Percentiles rank a stretch among this genome's conserved stretches.
phyloP scores from a whole-genome alignment of 2,888 invertebrate genomes.

The Agrochola lychnidis region DNA sequence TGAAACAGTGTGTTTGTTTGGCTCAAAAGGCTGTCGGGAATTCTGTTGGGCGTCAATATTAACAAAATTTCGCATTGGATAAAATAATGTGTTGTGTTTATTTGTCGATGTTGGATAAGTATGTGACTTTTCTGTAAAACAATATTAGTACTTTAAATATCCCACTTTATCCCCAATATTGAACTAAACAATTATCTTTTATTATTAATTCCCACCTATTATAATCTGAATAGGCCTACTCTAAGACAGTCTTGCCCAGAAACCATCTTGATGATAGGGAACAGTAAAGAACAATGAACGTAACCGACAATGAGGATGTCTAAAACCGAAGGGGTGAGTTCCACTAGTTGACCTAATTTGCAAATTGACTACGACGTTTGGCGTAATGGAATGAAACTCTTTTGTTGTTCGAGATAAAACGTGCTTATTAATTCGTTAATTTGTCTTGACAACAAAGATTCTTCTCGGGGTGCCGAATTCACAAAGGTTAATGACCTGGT shows the following conservation, averaged over 20 bases:
- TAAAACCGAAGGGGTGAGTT: conserved; percentile 51
- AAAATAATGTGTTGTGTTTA: conserved; percentile 6
- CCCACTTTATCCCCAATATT: neutral
- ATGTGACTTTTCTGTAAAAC: neutral
- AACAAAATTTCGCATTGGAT: conserved; percentile 14
- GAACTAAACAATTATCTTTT: neutral
- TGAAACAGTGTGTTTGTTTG: conserved; percentile 49
- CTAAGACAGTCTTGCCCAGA: conserved; percentile 8
- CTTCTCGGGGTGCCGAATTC: conserved; percentile 12
- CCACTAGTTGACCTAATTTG: conserved; percentile 64
- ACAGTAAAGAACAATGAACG: conserved; percentile 44
- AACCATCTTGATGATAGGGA: conserved; percentile 39
- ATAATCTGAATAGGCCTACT: neutral
- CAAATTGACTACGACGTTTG: conserved; percentile 52
- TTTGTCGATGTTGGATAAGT: neutral
- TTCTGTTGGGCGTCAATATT: conserved; percentile 30
- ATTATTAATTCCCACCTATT: neutral
- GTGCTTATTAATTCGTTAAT: conserved; percentile 27
- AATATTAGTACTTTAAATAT: neutral
- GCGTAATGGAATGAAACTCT: conserved; percentile 47
- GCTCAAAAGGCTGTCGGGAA: conserved; percentile 24
- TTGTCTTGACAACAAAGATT: conserved; percentile 31
- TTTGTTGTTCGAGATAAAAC: conserved; percentile 42
- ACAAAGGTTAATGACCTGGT: conserved; percentile 6
- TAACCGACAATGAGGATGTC: conserved; percentile 50